Conservation (phyloP, 1,140 invertebrate genomes). For the Drosophila albomicans region DNA sequence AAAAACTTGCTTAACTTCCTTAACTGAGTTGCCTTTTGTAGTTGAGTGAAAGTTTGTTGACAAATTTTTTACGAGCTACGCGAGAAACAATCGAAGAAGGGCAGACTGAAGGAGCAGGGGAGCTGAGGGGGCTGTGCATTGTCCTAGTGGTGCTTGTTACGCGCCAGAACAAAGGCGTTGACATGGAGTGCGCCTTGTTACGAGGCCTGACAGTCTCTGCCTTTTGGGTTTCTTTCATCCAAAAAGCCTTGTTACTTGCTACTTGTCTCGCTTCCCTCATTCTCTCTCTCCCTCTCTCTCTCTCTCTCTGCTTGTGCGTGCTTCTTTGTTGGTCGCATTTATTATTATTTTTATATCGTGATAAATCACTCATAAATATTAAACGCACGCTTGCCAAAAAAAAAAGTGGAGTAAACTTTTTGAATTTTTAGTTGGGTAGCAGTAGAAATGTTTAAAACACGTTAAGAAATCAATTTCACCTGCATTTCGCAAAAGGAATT, state of each 20-base stretch:
- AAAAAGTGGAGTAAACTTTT: conserved; percentile 43
- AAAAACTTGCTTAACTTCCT: conserved; percentile 11
- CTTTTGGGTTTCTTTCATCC: neutral
- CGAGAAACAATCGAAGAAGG: conserved; percentile 40
- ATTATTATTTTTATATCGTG: conserved; percentile 84
- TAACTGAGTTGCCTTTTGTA: conserved; percentile 31
- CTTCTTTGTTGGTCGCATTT: conserved; percentile 71
- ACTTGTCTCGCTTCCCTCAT: neutral
- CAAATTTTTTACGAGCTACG: conserved; percentile 70
- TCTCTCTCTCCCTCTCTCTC: conserved; percentile 1
- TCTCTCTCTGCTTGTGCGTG: conserved; percentile 34
- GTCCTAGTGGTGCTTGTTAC: conserved; percentile 62
- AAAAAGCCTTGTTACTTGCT: conserved; percentile 24
- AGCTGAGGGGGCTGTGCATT: conserved; percentile 3
- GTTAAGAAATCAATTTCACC: conserved; percentile 5
- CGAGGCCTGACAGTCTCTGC: neutral
- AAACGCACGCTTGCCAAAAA: conserved; percentile 74
- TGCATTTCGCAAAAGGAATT: conserved; percentile 1
- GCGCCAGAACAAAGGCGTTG: conserved; percentile 55
- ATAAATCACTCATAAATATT: conserved; percentile 84
- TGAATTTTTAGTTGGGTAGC: conserved; percentile 61
- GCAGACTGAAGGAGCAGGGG: neutral
- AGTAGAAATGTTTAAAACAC: neutral
- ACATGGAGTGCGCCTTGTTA: conserved; percentile 46
- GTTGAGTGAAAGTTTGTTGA: conserved; percentile 53